Conservation (phyloP, 2,888 invertebrate genomes). For the Epirrhoe tristata region DNA sequence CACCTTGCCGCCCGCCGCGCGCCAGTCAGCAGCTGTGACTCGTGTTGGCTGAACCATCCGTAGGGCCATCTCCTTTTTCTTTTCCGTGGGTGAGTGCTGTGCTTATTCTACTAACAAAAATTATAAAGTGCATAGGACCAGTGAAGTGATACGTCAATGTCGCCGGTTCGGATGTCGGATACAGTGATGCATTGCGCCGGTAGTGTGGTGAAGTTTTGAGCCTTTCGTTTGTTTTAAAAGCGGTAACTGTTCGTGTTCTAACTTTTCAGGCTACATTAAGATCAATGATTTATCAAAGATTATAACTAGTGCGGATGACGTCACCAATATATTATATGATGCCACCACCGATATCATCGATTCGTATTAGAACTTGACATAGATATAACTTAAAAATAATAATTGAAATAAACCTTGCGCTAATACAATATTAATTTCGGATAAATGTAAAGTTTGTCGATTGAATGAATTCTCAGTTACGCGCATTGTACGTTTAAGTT, state of each 20-base stretch:
- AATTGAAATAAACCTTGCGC: constrained; percentile 2
- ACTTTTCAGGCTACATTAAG: constrained; percentile 4
- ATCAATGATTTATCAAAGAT: constrained; percentile 4
- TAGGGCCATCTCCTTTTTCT: constrained; percentile 83
- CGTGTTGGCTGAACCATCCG: constrained; percentile 88
- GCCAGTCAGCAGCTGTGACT: constrained; percentile 84
- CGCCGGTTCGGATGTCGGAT: constrained; percentile 49
- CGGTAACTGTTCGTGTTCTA: constrained; percentile 19
- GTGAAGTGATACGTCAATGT: constrained; percentile 75
- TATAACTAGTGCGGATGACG: constrained; percentile 24
- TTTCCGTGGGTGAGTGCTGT: constrained; percentile 80
- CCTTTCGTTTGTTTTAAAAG: constrained; percentile 31
- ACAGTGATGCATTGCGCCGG: constrained; percentile 56
- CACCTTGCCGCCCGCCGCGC: constrained; percentile 81
- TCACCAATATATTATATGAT: constrained; percentile 33
- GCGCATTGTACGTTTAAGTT: not conserved
- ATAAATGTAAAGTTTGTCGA: not conserved
- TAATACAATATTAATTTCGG: not conserved
- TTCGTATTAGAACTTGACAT: constrained; percentile 15
- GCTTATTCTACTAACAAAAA: constrained; percentile 59
- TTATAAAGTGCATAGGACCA: constrained; percentile 50
- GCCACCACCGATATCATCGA: constrained; percentile 14
- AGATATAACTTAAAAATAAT: constrained; percentile 2
- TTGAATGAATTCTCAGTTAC: not conserved
- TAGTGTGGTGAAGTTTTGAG: constrained; percentile 42